phyloP scores from a whole-genome alignment of 2,113 vertebrate species.

The Thinocorus orbignyianus region DNA sequence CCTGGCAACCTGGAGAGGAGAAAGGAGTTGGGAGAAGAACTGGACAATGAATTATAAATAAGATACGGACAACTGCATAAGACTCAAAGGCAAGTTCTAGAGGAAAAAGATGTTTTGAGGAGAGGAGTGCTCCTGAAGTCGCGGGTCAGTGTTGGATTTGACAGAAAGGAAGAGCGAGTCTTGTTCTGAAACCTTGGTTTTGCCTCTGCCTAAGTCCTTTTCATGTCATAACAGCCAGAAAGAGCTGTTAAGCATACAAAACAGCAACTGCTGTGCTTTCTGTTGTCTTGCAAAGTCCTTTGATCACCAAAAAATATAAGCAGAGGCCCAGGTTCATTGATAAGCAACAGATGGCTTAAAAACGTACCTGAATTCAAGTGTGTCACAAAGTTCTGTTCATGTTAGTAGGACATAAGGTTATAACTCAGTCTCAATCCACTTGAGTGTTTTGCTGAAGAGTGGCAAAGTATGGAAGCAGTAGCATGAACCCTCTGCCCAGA shows the following conservation, averaged over 20 bases:
- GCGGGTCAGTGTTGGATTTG: neutral
- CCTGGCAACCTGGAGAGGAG: neutral
- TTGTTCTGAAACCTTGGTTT: neutral
- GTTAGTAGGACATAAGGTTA: neutral
- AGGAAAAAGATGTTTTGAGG: neutral
- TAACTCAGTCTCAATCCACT: neutral
- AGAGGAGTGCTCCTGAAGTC: neutral
- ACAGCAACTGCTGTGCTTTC: neutral
- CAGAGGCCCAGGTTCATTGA: neutral
- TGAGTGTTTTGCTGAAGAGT: neutral
- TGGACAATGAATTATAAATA: neutral
- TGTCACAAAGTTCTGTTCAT: neutral
- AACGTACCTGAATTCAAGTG: neutral
- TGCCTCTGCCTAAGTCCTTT: neutral
- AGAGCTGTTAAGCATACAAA: neutral
- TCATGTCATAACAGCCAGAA: neutral
- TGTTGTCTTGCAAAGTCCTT: neutral
- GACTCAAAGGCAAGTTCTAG: neutral
- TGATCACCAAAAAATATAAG: neutral
- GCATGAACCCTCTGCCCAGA: neutral
- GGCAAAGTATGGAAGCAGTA: neutral
- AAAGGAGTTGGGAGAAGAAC: neutral
- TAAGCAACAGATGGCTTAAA: neutral
- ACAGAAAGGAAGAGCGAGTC: neutral
- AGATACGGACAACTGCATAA: neutral